Base-by-base conservation (phyloP, 2,797 vertebrate species). In the Petrocephalus sullivani region DNA sequence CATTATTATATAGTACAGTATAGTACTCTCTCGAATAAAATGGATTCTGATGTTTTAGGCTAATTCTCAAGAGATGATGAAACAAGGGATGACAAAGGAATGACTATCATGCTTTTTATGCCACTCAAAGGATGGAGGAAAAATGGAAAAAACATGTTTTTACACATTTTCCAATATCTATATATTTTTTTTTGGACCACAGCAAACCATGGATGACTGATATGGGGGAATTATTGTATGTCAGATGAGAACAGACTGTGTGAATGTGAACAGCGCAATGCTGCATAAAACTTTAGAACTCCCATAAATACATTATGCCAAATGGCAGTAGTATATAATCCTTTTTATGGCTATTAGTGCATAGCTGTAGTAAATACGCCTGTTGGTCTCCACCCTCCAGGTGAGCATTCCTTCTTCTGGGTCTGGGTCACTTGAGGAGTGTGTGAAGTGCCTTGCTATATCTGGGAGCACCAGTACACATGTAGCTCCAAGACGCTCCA, bases 391-490 rank as follows among this genome's bases (percentile, higher is more conserved):
- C 28, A 3, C 28, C 61, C 61, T 23, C 46, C 41, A 16, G 10
- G 16, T 28, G 9, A 53, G 1, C 46, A 21, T 28, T 1, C 16
- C 21, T 37, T 78, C 51, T 28, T 75, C 21, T 33, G 10, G 14
- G 23, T 33, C 14, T 16, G 8, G 64, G 61, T 56, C 41, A 33
- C n/a, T 21, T 19, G 23, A 75, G 7, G 37, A 8, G 0, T 12
- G 16, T 9, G 75, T 46, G 23, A 88, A 84, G 81, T 64, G 57
- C 78, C 84, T 88, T 85, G n/a, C 81, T n/a, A 49, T 85, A 81
- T 85, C n/a, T 33, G 9, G 78, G 4, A 67, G 75, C 41, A 28
- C 75, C 33, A 6, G 46, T 37, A 81, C 75, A 83, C 49, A 53
- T 5, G 4, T 2, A 4, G n/a, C 28, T 8, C 9, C 16, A n/a